A percentile compares a stretch with the other conserved stretches of the same genome.
Conservation (phyloP, 1,140 invertebrate genomes). For the Meloidogyne chitwoodi region DNA sequence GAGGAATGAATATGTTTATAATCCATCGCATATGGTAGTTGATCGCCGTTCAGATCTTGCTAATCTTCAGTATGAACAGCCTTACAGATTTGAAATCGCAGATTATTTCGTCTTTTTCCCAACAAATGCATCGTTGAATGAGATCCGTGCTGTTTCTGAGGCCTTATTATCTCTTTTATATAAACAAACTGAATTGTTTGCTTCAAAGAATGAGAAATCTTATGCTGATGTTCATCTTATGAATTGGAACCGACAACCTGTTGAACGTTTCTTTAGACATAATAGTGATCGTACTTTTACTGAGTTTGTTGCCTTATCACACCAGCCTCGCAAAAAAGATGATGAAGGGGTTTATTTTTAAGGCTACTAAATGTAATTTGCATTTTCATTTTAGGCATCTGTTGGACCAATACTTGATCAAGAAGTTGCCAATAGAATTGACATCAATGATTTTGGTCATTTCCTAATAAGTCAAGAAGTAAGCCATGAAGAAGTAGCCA, state of each 20-base stretch:
- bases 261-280: conserved; percentile 1
- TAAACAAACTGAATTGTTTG: not conserved
- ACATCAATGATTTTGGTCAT: conserved; percentile 3
- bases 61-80: not conserved
- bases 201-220: not conserved
- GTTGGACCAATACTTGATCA: not conserved
- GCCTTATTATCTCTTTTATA: not conserved
- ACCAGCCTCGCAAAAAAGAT: not conserved
- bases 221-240: not conserved
- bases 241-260: not conserved
- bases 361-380: not conserved
- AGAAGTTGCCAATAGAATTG: not conserved
- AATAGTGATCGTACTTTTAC: not conserved
- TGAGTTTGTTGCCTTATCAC: not conserved
- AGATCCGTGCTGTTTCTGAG: not conserved
- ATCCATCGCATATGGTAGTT: conserved; percentile 5
- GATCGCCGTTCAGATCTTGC: not conserved
- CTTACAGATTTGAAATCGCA: not conserved
- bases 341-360: conserved; percentile 8
- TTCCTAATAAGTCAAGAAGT: not conserved
- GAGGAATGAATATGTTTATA: conserved; percentile 3
- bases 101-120: not conserved
- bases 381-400: not conserved
- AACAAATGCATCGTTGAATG: not conserved
- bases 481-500: not conserved